These are phyloP conservation scores for Sipha flava DNA, from an alignment of 1,140 invertebrate species.

Conservation along the genomic window DNA sequence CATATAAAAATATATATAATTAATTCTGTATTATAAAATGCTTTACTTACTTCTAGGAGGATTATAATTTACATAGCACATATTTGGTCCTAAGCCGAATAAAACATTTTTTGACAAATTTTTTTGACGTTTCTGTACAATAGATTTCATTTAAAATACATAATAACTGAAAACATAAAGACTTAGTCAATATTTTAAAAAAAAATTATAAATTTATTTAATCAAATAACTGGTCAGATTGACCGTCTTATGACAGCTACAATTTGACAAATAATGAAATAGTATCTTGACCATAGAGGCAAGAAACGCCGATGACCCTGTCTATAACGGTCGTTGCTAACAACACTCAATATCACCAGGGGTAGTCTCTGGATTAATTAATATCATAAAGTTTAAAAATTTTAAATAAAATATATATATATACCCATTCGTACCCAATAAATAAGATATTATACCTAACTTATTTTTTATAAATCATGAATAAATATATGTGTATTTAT, in stretches of 20 bases:
- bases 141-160: slow-evolving; percentile 5
- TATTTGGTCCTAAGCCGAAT: slow-evolving; percentile 19
- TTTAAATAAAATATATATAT: too few relatives aligned
- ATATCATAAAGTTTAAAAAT: background rate
- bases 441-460: too few relatives aligned
- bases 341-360: slow-evolving; percentile 5
- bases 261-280: background rate
- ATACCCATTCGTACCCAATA: too few relatives aligned
- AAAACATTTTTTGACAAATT: background rate
- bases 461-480: too few relatives aligned
- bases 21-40: background rate
- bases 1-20: background rate
- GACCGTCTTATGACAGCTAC: background rate
- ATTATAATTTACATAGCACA: slow-evolving; percentile 22
- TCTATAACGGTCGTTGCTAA: slow-evolving; percentile 20
- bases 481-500: too few relatives aligned
- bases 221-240: background rate
- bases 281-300: slow-evolving; percentile 6
- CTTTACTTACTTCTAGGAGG: background rate
- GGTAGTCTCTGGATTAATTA: background rate
- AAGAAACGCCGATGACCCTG: background rate
- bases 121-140: background rate
- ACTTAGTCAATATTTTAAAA: background rate
- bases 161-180: background rate
- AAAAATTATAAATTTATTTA: background rate